Base-by-base conservation (phyloP, 2,797 vertebrate genomes). In the Ciconia nigra region DNA sequence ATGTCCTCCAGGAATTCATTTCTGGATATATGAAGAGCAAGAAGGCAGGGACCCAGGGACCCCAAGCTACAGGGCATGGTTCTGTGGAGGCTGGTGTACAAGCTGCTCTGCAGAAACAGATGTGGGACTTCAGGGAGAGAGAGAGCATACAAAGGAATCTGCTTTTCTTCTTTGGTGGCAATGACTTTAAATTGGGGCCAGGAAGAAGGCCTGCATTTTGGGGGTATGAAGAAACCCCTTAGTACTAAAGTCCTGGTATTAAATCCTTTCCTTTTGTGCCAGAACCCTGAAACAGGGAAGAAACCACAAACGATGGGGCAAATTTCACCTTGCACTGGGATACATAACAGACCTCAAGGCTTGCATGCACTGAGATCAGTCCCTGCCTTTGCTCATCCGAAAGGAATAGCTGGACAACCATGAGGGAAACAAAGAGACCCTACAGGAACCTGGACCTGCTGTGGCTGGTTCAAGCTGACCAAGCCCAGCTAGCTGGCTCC, bases 261-360 rank as follows among this genome's bases (percentile, higher is more conserved):
- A 55, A 81, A 83, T 73, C 59, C 42, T 86, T 76, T 33, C 13
- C 5, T 44, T 44, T 31, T 55, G 49, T 44, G 28, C 5, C 41
- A 72, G 31, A 77, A 26, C 9, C 18, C 21, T 35, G 39, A 66
- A 46, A 65, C 4, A 52, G 21, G 25, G 31, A 62, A 82, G 51
- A 84, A 93, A 33, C 33, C 5, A 58, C 2, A 3, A 52, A 6
- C 3, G 9, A 9, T 0, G 11, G 57, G 33, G 22, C 28, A 39
- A 28, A 74, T 74, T 70, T 79, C 66, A 35, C 37, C 37, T 66
- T 14, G 13, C 18, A 3, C 24, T 24, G 12, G 41, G 70, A 31
- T 11, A 52, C 3, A 0, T 33, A n/a, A 28, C 20, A 73, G n/a
- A 82, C 25, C 66, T 37, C 0, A 0, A 77, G 21, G 47, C 6